Base-by-base conservation (phyloP, 2,888 invertebrate species). In the Lydus trimaculatus region DNA sequence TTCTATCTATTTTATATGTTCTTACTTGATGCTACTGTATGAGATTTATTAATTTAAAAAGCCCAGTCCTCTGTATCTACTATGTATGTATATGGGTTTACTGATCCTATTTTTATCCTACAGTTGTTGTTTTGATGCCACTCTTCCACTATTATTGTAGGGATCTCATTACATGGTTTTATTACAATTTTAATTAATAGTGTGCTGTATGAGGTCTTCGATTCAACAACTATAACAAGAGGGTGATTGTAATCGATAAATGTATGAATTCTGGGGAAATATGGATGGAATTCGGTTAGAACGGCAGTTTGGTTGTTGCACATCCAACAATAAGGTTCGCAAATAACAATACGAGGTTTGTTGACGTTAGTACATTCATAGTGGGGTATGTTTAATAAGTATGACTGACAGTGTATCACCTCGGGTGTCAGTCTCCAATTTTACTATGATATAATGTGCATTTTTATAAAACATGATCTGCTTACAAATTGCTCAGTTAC, bases 31-130 rank as follows among this genome's bases (percentile, higher is more conserved):
- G 48, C 72, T n/a, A n/a, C n/a, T 73, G 75, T 74, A 73, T 71
- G 73, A 73, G 72, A 75, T 75, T 76, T 75, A 76, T 75, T 75
- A 70, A 75, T 75, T 76, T 73, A 71, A 73, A 71, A 75, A 73
- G 73, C n/a, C 48, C 20, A 73, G 68, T 63, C 72, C 59, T 64
- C 63, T 71, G n/a, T n/a, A n/a, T n/a, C n/a, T n/a, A n/a, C n/a
- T n/a, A n/a, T 48, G 61, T 61, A 61, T 64, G 61, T 36, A 0
- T 36, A n/a, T 43, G 8, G 4, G 13, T 58, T 64, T 64, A 58
- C 63, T 61, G 61, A 63, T 72, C 56, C 69, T 66, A 69, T 69
- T 71, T 71, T 66, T 71, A 61, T 58, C 33, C 33, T 39, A n/a
- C n/a, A 61, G 33, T 48, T 39, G 33, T 61, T 43, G 48, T 66